These are phyloP conservation scores for Gallinago nigripennis DNA, from an alignment of 2,797 vertebrate genomes.

Conservation along the genomic window DNA sequence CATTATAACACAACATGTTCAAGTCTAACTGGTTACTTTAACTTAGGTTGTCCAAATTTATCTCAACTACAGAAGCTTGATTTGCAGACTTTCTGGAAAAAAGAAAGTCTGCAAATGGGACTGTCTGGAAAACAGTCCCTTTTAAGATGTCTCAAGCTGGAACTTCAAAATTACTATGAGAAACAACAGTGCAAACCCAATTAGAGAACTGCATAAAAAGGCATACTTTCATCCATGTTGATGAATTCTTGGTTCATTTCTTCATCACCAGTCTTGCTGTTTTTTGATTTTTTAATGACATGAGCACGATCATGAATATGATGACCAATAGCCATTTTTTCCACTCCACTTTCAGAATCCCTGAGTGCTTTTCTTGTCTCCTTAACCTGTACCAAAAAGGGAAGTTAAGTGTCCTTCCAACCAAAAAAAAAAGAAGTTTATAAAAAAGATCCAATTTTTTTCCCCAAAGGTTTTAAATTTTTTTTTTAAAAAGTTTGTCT, in stretches of 20 bases:
- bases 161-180: neutral
- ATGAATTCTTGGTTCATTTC: constrained; percentile 93
- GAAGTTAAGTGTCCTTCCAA: neutral
- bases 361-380: constrained; percentile 86
- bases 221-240: constrained; percentile 92
- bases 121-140: neutral
- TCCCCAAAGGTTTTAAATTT: neutral
- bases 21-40: neutral
- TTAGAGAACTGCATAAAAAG: neutral
- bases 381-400: constrained; percentile 79
- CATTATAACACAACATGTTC: neutral
- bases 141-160: neutral
- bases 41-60: neutral
- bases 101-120: too few relatives aligned
- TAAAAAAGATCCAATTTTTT: neutral
- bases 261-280: constrained; percentile 88
- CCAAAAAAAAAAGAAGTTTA: neutral
- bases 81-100: neutral
- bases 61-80: neutral
- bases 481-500: neutral
- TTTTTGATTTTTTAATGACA: constrained; percentile 87
- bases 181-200: neutral
- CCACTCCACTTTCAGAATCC: constrained; percentile 90
- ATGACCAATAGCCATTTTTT: constrained; percentile 93
- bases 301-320: constrained; percentile 91